Conservation (phyloP, 1,140 invertebrate genomes). For the Drosophila miranda region DNA sequence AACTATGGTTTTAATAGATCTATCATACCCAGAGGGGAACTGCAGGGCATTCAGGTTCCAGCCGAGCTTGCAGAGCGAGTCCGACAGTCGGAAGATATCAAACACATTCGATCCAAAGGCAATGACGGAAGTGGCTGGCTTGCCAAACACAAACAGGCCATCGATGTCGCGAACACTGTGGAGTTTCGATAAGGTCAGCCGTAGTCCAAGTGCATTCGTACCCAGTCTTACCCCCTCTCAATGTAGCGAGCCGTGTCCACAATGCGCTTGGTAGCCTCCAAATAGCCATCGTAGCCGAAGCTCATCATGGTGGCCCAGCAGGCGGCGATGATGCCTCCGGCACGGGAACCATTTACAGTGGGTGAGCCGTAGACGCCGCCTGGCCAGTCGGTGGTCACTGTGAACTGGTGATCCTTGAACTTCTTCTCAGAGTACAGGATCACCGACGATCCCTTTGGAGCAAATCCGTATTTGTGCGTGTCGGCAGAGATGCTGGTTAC, state of each 20-base stretch:
- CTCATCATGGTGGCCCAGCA: conserved; percentile 98
- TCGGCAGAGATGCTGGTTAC: conserved; percentile 99
- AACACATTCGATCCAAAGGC: conserved; percentile 94
- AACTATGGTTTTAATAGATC: conserved; percentile 1
- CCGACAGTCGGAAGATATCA: conserved; percentile 94
- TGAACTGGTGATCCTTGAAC: conserved; percentile 95
- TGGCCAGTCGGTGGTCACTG: conserved; percentile 97
- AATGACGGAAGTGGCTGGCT: conserved; percentile 95
- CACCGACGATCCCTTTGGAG: conserved; percentile 98
- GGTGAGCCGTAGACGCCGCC: conserved; percentile 99
- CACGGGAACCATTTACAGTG: conserved; percentile 93
- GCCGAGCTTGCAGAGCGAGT: conserved; percentile 89
- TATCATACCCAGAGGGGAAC: conserved; percentile 92
- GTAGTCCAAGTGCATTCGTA: not conserved
- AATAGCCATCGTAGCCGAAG: conserved; percentile 94
- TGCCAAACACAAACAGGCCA: conserved; percentile 94
- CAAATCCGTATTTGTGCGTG: conserved; percentile 99
- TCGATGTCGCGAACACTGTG: conserved; percentile 87
- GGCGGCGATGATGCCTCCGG: conserved; percentile 94
- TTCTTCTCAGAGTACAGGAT: conserved; percentile 92
- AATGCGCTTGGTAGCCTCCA: conserved; percentile 93
- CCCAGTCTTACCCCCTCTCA: conserved; percentile 85
- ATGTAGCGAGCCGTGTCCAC: conserved; percentile 91
- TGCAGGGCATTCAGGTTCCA: conserved; percentile 98
- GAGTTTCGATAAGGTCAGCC: not conserved